Evolutionary conservation across 2,113 vertebrate species (phyloP).

Genomic region (Cyrtonyx montezumae): DNA sequence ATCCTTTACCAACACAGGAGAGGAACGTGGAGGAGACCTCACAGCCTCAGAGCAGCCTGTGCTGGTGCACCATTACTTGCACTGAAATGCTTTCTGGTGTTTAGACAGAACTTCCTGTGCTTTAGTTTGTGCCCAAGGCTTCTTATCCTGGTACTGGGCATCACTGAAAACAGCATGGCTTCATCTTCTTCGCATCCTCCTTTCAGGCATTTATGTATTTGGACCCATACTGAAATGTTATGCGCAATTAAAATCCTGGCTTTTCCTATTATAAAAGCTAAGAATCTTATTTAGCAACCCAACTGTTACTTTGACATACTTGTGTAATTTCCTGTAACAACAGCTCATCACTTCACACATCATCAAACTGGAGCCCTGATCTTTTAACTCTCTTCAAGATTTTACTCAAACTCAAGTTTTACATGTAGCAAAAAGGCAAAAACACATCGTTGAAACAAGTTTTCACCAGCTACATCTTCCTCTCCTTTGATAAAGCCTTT

Average conservation of each 20-base stretch:
- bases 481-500: background rate
- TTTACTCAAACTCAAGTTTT: background rate
- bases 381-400: background rate
- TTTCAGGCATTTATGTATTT: background rate
- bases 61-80: background rate
- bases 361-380: background rate
- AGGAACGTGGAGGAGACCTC: background rate
- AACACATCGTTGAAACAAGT: background rate
- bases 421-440: background rate
- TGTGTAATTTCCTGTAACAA: conserved; percentile 20
- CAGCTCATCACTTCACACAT: background rate
- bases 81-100: background rate
- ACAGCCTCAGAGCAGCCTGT: background rate
- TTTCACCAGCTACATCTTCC: background rate
- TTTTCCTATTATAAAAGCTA: conserved; percentile 20
- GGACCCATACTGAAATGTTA: background rate
- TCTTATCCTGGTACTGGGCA: background rate
- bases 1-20: background rate
- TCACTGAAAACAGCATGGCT: background rate
- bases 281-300: conserved; percentile 17
- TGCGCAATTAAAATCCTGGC: background rate
- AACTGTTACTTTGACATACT: background rate
- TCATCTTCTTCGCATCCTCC: background rate
- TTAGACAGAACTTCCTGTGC: background rate
- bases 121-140: background rate